Conservation (phyloP, 2,113 vertebrate genomes). For the Nerophis ophidion region DNA sequence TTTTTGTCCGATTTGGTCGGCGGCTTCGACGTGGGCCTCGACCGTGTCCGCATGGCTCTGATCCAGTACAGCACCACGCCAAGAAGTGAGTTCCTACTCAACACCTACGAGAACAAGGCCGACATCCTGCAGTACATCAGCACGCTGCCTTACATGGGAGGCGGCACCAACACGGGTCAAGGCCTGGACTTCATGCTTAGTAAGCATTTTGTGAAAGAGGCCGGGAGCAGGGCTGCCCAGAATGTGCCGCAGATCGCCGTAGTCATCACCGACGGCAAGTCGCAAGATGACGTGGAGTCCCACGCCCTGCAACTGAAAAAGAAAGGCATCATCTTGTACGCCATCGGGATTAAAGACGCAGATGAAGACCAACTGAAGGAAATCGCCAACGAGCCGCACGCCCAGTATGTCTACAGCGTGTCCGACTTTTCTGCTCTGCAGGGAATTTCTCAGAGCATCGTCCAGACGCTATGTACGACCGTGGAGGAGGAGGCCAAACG, state of each 20-base stretch:
- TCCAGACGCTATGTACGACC: conserved; percentile 67
- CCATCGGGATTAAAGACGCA: conserved; percentile 79
- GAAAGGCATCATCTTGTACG: conserved; percentile 72
- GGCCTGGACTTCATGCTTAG: conserved; percentile 80
- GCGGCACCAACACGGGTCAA: conserved; percentile 73
- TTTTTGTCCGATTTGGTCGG: conserved; percentile 83
- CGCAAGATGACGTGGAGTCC: conserved; percentile 51
- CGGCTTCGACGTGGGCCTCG: conserved; percentile 73
- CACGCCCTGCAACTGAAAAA: conserved; percentile 69
- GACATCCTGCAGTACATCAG: conserved; percentile 76
- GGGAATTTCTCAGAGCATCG: conserved; percentile 62
- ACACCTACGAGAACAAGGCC: conserved; percentile 65
- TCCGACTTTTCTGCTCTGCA: conserved; percentile 63
- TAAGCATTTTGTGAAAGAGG: conserved; percentile 73
- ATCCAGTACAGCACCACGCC: conserved; percentile 81
- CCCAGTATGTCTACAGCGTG: conserved; percentile 63
- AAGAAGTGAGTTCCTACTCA: conserved; percentile 83
- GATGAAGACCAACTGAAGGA: conserved; percentile 67
- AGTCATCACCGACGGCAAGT: conserved; percentile 57
- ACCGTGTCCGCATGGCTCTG: conserved; percentile 80
- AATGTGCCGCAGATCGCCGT: conserved; percentile 50
- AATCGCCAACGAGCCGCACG: conserved; percentile 60
- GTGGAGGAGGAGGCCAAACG: conserved; percentile 66
- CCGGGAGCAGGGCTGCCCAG: conserved; percentile 78
- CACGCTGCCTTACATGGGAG: conserved; percentile 75